These are phyloP conservation scores for Pelobates fuscus DNA, from an alignment of 2,113 vertebrate genomes.

Conservation along the genomic window DNA sequence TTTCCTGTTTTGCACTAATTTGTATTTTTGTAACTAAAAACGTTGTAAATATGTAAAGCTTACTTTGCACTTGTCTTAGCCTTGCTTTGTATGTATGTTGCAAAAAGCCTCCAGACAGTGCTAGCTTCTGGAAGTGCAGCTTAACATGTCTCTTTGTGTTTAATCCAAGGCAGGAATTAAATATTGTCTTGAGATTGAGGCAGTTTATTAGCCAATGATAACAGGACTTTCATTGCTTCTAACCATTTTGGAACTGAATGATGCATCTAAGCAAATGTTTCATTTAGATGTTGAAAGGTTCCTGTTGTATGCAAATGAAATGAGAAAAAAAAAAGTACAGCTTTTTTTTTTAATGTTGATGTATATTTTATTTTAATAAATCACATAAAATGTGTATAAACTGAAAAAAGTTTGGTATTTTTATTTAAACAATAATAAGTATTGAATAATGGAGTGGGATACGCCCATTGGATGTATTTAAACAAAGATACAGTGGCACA, in stretches of 20 bases:
- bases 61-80: constrained; percentile 53
- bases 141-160: constrained; percentile 59
- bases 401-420: constrained; percentile 50
- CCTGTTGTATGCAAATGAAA: constrained; percentile 53
- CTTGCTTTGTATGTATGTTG: constrained; percentile 45
- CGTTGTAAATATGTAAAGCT: constrained; percentile 39
- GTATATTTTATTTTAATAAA: constrained; percentile 78
- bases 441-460: no score
- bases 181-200: constrained; percentile 53
- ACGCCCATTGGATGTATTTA: no score
- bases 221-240: constrained; percentile 56
- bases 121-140: constrained; percentile 58
- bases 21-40: constrained; percentile 52
- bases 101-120: not conserved
- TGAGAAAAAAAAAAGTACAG: constrained; percentile 67
- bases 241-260: constrained; percentile 60
- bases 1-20: constrained; percentile 67
- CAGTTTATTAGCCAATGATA: constrained; percentile 62
- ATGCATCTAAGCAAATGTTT: constrained; percentile 55
- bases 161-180: constrained; percentile 53
- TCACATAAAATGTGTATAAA: constrained; percentile 65
- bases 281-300: constrained; percentile 61
- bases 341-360: constrained; percentile 74
- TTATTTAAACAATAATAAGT: not conserved
- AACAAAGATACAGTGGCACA: no score